Evolutionary conservation across 2,113 vertebrate genomes (phyloP).

Genomic region (Paraplagusia blochii): DNA sequence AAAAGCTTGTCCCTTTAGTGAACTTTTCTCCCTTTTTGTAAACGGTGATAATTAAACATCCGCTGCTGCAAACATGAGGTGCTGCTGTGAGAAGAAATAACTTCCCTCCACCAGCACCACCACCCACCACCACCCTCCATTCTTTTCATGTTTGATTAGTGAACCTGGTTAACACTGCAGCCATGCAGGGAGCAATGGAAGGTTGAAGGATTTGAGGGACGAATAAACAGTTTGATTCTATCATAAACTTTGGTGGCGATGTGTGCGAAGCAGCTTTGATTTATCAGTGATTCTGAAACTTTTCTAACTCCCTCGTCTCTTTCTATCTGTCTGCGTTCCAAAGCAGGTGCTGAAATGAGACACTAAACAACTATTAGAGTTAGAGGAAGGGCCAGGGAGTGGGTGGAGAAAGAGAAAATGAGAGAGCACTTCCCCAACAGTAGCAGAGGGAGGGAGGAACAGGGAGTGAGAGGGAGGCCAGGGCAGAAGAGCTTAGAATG

Average conservation of each 20-base stretch:
- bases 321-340: slow-evolving; percentile 33
- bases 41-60: slow-evolving; percentile 11
- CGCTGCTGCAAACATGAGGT: slow-evolving; percentile 4
- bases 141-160: slow-evolving; percentile 50
- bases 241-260: slow-evolving; percentile 16
- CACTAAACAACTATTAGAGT: slow-evolving; percentile 73
- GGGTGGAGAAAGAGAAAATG: slow-evolving; percentile 55
- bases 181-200: slow-evolving; percentile 4
- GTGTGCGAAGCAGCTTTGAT: too few species aligned
- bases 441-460: slow-evolving; percentile 47
- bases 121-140: slow-evolving; percentile 7
- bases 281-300: slow-evolving; percentile 35
- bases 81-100: slow-evolving; percentile 23
- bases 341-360: slow-evolving; percentile 74
- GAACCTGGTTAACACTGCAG: slow-evolving; percentile 32
- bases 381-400: slow-evolving; percentile 51
- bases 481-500: slow-evolving; percentile 52
- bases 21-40: slow-evolving; percentile 12
- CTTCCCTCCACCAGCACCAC: neutral
- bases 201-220: slow-evolving; percentile 40
- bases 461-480: slow-evolving; percentile 41
- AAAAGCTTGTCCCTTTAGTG: neutral
- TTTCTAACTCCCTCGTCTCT: slow-evolving; percentile 32
- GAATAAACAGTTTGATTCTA: slow-evolving; percentile 50
- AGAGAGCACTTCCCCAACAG: slow-evolving; percentile 55